Evolutionary conservation across 2,113 vertebrate genomes (phyloP).

Genomic region (Leucoraja erinaceus): DNA sequence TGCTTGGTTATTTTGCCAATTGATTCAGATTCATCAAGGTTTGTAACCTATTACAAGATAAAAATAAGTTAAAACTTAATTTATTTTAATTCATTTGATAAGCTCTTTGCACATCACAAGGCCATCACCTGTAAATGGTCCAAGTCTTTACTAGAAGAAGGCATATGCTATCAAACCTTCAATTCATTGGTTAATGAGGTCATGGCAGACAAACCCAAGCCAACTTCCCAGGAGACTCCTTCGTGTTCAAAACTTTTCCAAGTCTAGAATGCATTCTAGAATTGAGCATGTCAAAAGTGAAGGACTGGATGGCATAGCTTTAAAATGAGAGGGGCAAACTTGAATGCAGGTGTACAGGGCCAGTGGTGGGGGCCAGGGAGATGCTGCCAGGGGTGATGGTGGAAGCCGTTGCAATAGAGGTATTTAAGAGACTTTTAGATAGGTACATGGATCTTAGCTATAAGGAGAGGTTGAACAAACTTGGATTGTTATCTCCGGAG

Average conservation of each 20-base stretch:
- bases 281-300: not conserved
- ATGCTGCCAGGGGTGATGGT: too few species aligned
- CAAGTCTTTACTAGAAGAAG: not conserved
- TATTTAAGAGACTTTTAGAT: too few species aligned
- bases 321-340: too few species aligned
- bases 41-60: not conserved
- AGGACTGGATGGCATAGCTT: too few species aligned
- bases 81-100: not conserved
- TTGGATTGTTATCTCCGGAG: too few species aligned
- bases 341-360: too few species aligned
- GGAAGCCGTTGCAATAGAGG: too few species aligned
- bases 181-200: not conserved
- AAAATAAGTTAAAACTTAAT: not conserved
- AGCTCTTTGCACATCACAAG: not conserved
- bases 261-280: not conserved
- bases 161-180: not conserved
- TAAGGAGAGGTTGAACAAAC: too few species aligned
- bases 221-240: not conserved
- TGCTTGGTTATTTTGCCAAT: conserved; percentile 88
- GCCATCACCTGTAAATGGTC: not conserved
- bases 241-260: not conserved
- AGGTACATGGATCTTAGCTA: too few species aligned
- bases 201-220: not conserved
- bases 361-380: too few species aligned
- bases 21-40: conserved; percentile 62